Evolutionary conservation across 92 coral and sea anemone genomes (phyloP), one percentile per base, ranked within the genome.

Genomic region (Palythoa grandis): DNA sequence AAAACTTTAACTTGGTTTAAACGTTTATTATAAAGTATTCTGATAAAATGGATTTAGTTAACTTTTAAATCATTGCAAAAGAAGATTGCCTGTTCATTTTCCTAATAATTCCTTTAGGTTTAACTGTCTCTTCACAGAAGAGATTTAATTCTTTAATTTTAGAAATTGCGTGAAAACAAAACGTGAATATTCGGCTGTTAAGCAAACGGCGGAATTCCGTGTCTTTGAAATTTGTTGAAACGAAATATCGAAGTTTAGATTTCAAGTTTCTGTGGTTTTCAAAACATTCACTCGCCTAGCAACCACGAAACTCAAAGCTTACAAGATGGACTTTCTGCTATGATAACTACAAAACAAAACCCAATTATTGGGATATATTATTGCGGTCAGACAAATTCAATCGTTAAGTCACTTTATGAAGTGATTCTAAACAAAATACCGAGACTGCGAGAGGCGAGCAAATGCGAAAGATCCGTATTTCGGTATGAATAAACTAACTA

Each of bases 201-300:
- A 65, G 68, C 47, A 4, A 78, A 69, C 5, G 74, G 75, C 74
- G 47, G 74, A 54, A 67, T 3, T 25, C 22, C 24, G 63, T 40
- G 58, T 29, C 75, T 67, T 69, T 66, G 39, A 47, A 50, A 79
- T 40, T 65, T 9, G 25, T 43, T 52, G 74, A 80, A 66, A 66
- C 85, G 40, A 24, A 66, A 80, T 80, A 69, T 69, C 48, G 11
- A 20, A 58, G 70, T 39, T 40, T 78, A 57, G 37, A n/a, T 20
- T 12, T 57, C 24, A 80, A 22, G 72, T 80, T 39, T 80, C 13
- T 66, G 74, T 80, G 85, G 85, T 80, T 67, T 80, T 66, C 60
- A 80, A 66, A 80, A 80, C 74, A 80, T 80, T 66, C 29, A 1
- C 39, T 80, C 74, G 39, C 85, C 72, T 80, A 80, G 85, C 85